Evolutionary conservation across 35 echinoderm and acorn worm species (phyloP), one percentile per base, ranked within the genome.

Genomic region (Eucidaris tribuloides): DNA sequence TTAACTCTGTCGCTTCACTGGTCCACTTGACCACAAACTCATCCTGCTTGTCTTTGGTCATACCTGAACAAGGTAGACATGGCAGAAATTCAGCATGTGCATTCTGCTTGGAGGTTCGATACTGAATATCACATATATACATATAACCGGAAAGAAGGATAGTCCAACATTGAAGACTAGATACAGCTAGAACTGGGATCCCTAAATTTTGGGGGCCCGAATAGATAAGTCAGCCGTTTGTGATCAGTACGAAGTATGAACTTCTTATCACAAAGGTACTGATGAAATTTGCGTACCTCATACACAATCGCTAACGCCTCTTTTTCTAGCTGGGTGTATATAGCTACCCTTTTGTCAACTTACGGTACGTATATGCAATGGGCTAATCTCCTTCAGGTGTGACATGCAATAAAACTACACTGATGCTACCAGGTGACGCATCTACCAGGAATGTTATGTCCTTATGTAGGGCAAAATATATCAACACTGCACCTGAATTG

Each of bases 51-150:
- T 19, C 30, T 35, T 42, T 35, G 13, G 76, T 31, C 29, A 62
- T 42, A 19, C 33, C 64, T 80, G 60, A 40, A 31, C 18, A 30
- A 44, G 81, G 88, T 24, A 90, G 37, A n/a, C 80, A 49, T 15
- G 79, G 77, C 35, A 89, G 42, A 27, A 40, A 68, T 61, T 89
- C 80, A 24, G 68, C 87, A 77, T 89, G 83, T 18, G 68, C 46
- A 84, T 84, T 72, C 32, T 84, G 63, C 34, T 76, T 58, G 33
- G 81, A 77, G 24, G 45, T 84, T 49, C 58, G 65, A 32, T 64
- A 90, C 38, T 78, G 63, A 65, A 90, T 84, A 57, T 90, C 71
- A 84, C n/a, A n/a, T n/a, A n/a, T n/a, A n/a, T 84, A 90, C 71
- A 62, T 11, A 30, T 84, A 84, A 13, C 65, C 88, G 41, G 80